Evolutionary conservation across 2,888 invertebrate genomes (phyloP), one percentile per base, ranked within the genome.

Genomic region (Tanypteryx hageni): DNA sequence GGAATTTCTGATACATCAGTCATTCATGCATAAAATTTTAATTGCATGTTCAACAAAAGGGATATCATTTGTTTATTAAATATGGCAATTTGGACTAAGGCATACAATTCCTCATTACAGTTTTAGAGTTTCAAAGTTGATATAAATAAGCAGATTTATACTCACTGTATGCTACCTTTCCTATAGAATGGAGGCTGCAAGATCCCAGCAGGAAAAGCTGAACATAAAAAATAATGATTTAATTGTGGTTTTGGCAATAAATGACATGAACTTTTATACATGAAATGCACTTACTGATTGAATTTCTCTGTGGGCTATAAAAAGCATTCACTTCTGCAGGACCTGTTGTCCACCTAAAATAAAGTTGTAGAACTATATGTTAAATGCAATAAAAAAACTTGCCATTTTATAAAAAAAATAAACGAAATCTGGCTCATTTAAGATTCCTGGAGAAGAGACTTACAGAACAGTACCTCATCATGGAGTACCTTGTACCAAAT

Each of bases 241-340:
- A 81, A 56, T 59, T 56, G 18, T 58, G 16, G n/a, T 58, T 81
- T 59, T 61, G 59, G 44, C 31, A 92, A 59, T 10, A 57, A 31
- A 14, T 59, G 0, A 9, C 2, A n/a, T n/a, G 0, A 22, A n/a
- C n/a, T n/a, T 0, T 13, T 10, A 83, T 82, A 92, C 27, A 85
- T 81, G 1, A 16, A 81, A 27, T 58, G 11, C 58, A 94, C 95
- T 95, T 94, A 96, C 96, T 98, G 92, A 99, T 99, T 95, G 99
- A 98, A 95, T 99, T 99, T 95, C 98, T 98, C 94, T 98, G 98
- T 64, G 99, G 97, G 94, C 98, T 98, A 95, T 99, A 99, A 95
- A 99, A 99, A 0, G 99, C 99, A 94, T 99, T 99, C 0, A 99
- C 99, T 11, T 98, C 97, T 0, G 98, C 98, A 0, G 99, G 98